These are phyloP conservation scores for Galerucella nymphaeae DNA, from an alignment of 2,888 invertebrate species.

Conservation along the genomic window DNA sequence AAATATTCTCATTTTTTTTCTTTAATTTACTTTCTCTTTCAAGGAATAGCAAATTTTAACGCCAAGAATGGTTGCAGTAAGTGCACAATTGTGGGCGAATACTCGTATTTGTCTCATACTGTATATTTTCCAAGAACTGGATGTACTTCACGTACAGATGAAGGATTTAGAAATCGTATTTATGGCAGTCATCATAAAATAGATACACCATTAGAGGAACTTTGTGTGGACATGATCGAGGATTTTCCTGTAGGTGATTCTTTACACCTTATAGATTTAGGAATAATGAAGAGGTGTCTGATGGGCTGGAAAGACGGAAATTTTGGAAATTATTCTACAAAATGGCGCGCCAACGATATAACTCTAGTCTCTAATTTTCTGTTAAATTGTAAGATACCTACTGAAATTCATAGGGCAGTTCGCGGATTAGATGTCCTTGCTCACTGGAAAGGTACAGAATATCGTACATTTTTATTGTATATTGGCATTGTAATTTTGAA, in stretches of 20 bases:
- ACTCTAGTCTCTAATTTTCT: constrained; percentile 18
- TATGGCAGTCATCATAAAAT: constrained; percentile 45
- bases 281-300: constrained; percentile 41
- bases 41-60: constrained; percentile 30
- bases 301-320: too few relatives aligned
- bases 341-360: constrained; percentile 5
- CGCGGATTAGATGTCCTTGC: constrained; percentile 22
- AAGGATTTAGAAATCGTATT: constrained; percentile 40
- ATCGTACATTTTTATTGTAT: constrained; percentile 30
- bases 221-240: constrained; percentile 49
- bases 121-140: constrained; percentile 27
- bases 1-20: background rate
- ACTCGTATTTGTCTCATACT: too few relatives aligned
- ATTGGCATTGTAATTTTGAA: constrained; percentile 29
- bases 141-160: constrained; percentile 39
- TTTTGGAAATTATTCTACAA: too few relatives aligned
- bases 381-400: constrained; percentile 27
- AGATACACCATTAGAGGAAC: constrained; percentile 36
- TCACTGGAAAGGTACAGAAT: constrained; percentile 35
- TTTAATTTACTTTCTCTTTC: constrained; percentile 13
- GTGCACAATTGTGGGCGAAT: too few relatives aligned
- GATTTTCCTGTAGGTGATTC: constrained; percentile 50
- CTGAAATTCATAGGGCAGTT: constrained; percentile 30
- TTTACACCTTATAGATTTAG: constrained; percentile 40
- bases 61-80: too few relatives aligned